These are phyloP conservation scores for Oryzias javanicus DNA, from an alignment of 2,113 vertebrate species.

Conservation along the genomic window DNA sequence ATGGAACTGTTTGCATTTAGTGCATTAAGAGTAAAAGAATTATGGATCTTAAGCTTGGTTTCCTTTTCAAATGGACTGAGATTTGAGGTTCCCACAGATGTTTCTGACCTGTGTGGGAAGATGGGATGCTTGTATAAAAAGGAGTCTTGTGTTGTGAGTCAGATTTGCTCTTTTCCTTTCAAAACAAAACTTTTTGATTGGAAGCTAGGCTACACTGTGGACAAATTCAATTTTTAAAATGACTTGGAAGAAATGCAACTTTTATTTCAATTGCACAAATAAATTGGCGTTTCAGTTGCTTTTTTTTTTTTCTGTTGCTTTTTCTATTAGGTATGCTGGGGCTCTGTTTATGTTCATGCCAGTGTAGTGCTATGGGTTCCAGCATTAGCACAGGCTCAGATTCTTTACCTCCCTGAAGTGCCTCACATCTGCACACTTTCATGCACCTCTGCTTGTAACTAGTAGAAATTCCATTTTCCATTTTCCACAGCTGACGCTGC, in stretches of 20 bases:
- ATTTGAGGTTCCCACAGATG: slow-evolving; percentile 45
- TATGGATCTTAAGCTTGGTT: slow-evolving; percentile 21
- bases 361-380: no score
- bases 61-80: slow-evolving; percentile 39
- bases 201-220: slow-evolving; percentile 30
- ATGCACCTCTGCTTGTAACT: no score
- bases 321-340: no score
- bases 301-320: no score
- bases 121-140: slow-evolving; percentile 46
- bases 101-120: slow-evolving; percentile 70
- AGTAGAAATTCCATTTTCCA: no score
- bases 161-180: slow-evolving; percentile 60
- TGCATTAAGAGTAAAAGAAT: not conserved
- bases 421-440: no score
- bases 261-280: slow-evolving; percentile 26
- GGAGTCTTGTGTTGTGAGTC: slow-evolving; percentile 56
- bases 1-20: no score
- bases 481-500: no score
- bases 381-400: no score
- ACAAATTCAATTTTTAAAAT: slow-evolving; percentile 24
- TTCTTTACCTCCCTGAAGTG: no score
- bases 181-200: slow-evolving; percentile 47
- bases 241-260: slow-evolving; percentile 26
- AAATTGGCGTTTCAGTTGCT: slow-evolving; percentile 15
- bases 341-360: no score